Evolutionary conservation across 2,797 vertebrate species (phyloP).

Genomic region (Chiroxiphia lanceolata): DNA sequence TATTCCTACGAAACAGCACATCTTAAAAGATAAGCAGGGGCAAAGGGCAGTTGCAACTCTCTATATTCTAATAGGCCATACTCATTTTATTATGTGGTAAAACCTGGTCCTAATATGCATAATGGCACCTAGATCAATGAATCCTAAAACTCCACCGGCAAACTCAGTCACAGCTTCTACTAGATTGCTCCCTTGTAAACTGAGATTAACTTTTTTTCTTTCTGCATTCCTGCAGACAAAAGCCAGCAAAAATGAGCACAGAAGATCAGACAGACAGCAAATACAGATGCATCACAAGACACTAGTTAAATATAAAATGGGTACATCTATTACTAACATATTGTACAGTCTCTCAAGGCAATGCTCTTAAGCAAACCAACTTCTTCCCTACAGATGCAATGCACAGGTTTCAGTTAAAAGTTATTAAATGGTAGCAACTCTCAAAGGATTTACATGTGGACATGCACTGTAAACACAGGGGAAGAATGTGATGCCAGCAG

Average conservation of each 20-base stretch:
- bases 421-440: neutral
- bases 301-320: neutral
- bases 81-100: neutral
- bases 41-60: neutral
- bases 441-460: neutral
- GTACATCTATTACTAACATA: neutral
- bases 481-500: neutral
- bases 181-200: neutral
- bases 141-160: neutral
- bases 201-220: neutral
- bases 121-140: neutral
- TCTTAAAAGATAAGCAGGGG: neutral
- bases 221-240: neutral
- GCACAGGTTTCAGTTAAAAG: neutral
- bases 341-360: neutral
- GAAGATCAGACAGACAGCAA: neutral
- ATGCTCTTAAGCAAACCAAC: neutral
- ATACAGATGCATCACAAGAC: accelerated
- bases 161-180: neutral
- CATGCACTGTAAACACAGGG: neutral
- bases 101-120: neutral
- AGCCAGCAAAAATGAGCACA: neutral
- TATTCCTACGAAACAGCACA: neutral
- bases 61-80: neutral
- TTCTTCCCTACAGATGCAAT: neutral